Evolutionary conservation across 2,797 vertebrate genomes (phyloP).

Genomic region (Fistularia commersonii): DNA sequence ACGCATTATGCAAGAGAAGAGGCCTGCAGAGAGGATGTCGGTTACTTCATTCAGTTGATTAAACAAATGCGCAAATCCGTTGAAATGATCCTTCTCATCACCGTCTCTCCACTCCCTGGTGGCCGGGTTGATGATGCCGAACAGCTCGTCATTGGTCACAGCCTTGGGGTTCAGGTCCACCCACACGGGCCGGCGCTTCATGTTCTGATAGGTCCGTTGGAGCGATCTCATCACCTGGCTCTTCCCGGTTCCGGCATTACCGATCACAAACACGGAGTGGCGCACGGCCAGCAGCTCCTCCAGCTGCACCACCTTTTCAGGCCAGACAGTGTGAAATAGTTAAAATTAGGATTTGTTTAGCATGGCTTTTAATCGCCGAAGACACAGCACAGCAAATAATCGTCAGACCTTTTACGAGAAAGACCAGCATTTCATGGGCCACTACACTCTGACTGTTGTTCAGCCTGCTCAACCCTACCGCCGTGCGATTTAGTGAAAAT

Average conservation of each 20-base stretch:
- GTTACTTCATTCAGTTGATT: not conserved
- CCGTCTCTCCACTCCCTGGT: conserved; percentile 85
- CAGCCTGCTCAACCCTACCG: conserved; percentile 11
- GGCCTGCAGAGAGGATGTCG: conserved; percentile 66
- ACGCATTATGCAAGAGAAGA: conserved; percentile 93
- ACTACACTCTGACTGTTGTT: conserved; percentile 1
- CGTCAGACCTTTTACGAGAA: conserved; percentile 5
- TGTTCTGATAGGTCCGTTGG: conserved; percentile 87
- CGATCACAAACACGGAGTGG: conserved; percentile 94
- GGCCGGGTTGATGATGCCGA: conserved; percentile 91
- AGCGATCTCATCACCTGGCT: conserved; percentile 91
- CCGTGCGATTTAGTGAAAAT: conserved; percentile 15
- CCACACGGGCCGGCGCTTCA: conserved; percentile 86
- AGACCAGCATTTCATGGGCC: conserved; percentile 6
- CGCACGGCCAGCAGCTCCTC: conserved; percentile 90
- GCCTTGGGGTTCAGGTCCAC: conserved; percentile 95
- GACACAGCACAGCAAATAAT: conserved; percentile 1
- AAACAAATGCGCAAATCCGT: not conserved
- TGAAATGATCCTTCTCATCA: conserved; percentile 17
- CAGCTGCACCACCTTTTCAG: conserved; percentile 86
- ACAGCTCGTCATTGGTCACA: conserved; percentile 93
- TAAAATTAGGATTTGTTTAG: not conserved
- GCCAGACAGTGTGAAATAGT: not conserved
- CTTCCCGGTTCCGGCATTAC: conserved; percentile 88
- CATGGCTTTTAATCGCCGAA: not conserved